Percentiles rank a stretch among this genome's conserved stretches.
phyloP scores from a whole-genome alignment of 2,797 vertebrate genomes.

The Takifugu rubripes region DNA sequence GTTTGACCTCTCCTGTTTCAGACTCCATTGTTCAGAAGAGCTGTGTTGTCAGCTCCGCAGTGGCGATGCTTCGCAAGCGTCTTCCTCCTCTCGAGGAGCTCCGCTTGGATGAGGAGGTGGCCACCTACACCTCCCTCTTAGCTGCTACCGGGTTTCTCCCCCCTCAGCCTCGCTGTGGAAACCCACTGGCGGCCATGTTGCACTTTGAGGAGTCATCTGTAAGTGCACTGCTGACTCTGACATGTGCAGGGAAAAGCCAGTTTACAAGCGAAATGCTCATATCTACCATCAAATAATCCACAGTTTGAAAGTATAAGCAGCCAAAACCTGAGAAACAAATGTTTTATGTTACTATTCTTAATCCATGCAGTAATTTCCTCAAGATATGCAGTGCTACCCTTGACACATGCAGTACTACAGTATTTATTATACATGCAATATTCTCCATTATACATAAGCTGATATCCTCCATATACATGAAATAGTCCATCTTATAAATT shows the following conservation, averaged over 20 bases:
- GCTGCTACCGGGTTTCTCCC: slow-evolving; percentile 21
- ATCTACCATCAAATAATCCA: too few species aligned
- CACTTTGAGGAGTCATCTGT: slow-evolving; percentile 70
- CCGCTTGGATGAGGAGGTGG: slow-evolving; percentile 75
- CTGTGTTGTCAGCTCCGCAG: slow-evolving; percentile 24
- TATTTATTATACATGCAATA: too few species aligned
- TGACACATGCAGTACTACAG: too few species aligned
- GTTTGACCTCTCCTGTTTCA: slow-evolving; percentile 19
- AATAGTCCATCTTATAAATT: too few species aligned
- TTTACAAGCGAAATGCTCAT: background rate
- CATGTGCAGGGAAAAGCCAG: background rate
- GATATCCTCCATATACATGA: too few species aligned
- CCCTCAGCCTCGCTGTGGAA: slow-evolving; percentile 60
- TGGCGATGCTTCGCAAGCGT: slow-evolving; percentile 55
- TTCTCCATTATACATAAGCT: too few species aligned
- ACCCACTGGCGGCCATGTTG: slow-evolving; percentile 72
- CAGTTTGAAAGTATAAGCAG: too few species aligned
- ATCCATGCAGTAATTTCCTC: too few species aligned
- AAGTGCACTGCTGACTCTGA: slow-evolving; percentile 35
- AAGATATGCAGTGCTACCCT: too few species aligned
- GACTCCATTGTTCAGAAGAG: slow-evolving; percentile 36
- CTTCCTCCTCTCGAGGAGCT: slow-evolving; percentile 63
- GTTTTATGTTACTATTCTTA: too few species aligned
- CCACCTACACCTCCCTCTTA: slow-evolving; percentile 60
- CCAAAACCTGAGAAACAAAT: too few species aligned